Base-by-base conservation (phyloP, 2,888 invertebrate species). In the Agriopis marginaria region DNA sequence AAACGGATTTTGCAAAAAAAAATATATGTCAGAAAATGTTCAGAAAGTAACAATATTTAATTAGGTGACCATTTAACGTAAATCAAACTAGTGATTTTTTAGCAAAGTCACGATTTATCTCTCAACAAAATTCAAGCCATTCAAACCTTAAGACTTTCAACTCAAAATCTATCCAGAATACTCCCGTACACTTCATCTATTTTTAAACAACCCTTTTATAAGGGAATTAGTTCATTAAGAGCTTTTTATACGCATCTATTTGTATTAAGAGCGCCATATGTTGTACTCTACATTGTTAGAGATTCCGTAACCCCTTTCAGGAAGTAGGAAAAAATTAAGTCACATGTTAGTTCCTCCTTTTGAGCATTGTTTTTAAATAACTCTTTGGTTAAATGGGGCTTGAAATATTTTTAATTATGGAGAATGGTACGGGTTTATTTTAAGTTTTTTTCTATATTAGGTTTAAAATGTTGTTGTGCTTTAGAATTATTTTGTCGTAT, bases 121-220 rank as follows among this genome's bases (percentile, higher is more conserved):
- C 17, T 3, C n/a, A n/a, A n/a, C 2, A 47, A 3, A 47, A 47
- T 12, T n/a, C 17, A 5, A 50, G 17, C 51, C 17, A 17, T 17
- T 14, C 7, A 50, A 3, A 12, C 1, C n/a, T 17, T 9, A 9
- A 9, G 2, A 17, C 7, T 7, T 45, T 7, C 3, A 50, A 14
- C 1, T 7, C 17, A 51, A 32, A 17, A 73, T n/a, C 3, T 8
- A 44, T 45, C 75, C 79, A 86, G 88, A 91, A 90, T 91, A 89
- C 58, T 14, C 60, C 81, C 70, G 39, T 44, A 44, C 65, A 76
- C 68, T 68, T 47, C 56, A 32, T 51, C 89, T 89, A 91, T 91
- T 93, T 93, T 90, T 90, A 90, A 87, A 85, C 87, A 91, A 91
- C 93, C 93, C 93, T 92, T 93, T 93, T 90, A 92, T 90, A 91